Evolutionary conservation across 2,888 invertebrate genomes (phyloP).

Genomic region (Dorcus hopei): DNA sequence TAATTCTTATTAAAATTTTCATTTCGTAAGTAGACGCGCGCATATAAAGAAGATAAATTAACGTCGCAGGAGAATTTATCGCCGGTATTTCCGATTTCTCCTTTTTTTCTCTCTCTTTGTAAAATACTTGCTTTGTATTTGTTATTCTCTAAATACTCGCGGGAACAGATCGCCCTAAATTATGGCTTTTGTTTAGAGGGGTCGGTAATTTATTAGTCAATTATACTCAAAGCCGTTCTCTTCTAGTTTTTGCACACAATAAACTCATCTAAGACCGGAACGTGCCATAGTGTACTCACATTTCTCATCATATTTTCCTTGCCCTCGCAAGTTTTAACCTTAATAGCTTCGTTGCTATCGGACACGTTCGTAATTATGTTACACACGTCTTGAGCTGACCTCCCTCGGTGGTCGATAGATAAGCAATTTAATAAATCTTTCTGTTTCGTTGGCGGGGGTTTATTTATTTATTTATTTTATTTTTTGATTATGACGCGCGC

Average conservation of each 20-base stretch:
- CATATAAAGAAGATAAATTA: too few relatives aligned
- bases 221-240: slow-evolving; percentile 4
- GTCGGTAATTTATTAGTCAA: slow-evolving; percentile 12
- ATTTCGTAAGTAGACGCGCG: too few relatives aligned
- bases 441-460: too few relatives aligned
- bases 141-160: slow-evolving; percentile 11
- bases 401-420: too few relatives aligned
- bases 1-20: too few relatives aligned
- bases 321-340: not conserved
- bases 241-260: slow-evolving; percentile 3
- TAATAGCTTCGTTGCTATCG: not conserved
- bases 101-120: not conserved
- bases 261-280: not conserved
- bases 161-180: slow-evolving; percentile 12
- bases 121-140: slow-evolving; percentile 13
- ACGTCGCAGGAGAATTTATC: too few relatives aligned
- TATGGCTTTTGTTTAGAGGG: slow-evolving; percentile 9
- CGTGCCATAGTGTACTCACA: not conserved
- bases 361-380: not conserved
- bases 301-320: not conserved
- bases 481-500: too few relatives aligned
- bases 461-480: too few relatives aligned
- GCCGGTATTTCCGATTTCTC: not conserved
- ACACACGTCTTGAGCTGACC: not conserved
- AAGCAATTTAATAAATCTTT: too few relatives aligned